Evolutionary conservation across 2,797 vertebrate species (phyloP).

Genomic region (Cryptoprocta ferox): DNA sequence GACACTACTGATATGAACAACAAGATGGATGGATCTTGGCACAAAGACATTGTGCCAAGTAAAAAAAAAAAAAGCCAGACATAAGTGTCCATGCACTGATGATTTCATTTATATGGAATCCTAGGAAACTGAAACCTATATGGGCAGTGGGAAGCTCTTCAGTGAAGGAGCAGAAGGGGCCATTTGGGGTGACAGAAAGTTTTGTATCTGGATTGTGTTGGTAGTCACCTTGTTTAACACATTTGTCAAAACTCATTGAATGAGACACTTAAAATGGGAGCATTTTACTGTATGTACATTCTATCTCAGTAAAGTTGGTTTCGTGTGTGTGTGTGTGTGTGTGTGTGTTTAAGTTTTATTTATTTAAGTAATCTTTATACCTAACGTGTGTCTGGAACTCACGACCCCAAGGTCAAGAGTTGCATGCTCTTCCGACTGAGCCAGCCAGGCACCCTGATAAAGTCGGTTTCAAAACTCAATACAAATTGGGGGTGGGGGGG

Average conservation of each 20-base stretch:
- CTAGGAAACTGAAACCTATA: no score
- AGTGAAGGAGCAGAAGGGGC: neutral
- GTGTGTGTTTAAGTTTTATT: no score
- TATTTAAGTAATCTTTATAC: no score
- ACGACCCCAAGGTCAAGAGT: no score
- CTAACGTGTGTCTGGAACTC: no score
- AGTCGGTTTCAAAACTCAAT: neutral
- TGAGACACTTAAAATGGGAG: neutral
- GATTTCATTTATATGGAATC: neutral
- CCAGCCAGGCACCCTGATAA: neutral
- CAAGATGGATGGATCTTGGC: neutral
- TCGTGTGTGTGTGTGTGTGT: no score
- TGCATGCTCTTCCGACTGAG: no score
- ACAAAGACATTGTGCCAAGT: neutral
- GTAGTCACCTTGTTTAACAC: no score
- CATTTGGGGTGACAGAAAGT: no score
- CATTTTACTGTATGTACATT: neutral
- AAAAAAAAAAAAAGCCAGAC: neutral
- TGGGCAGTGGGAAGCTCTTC: neutral
- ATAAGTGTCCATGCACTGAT: neutral
- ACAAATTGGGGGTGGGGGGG: no score
- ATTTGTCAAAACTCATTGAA: neutral
- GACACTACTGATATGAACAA: neutral
- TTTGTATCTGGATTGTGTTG: neutral
- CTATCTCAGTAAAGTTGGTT: neutral